Conservation (phyloP, 2,113 vertebrate genomes). For the Antigone vipio region DNA sequence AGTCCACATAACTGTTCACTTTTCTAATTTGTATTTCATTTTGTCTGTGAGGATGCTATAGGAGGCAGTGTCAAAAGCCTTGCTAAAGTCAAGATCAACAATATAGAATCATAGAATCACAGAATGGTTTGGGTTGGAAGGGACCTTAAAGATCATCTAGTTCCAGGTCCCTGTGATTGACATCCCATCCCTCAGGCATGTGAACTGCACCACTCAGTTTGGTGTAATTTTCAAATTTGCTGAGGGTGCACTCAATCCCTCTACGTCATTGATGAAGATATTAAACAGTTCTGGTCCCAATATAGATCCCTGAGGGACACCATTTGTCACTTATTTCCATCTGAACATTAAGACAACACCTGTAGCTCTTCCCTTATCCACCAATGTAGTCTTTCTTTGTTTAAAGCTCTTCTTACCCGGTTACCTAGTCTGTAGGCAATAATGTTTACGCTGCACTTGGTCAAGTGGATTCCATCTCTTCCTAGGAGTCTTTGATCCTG, state of each 20-base stretch:
- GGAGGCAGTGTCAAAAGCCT: not conserved
- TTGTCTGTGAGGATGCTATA: not conserved
- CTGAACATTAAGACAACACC: not conserved
- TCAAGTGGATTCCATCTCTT: not conserved
- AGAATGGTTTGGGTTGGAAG: not conserved
- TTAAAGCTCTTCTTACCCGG: not conserved
- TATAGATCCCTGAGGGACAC: not conserved
- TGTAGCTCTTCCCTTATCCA: not conserved
- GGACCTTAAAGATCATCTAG: too few species aligned
- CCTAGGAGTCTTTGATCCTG: not conserved
- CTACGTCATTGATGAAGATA: too few species aligned
- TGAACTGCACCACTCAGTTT: too few species aligned
- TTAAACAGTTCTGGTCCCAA: not conserved
- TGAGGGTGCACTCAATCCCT: too few species aligned
- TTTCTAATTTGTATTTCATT: not conserved
- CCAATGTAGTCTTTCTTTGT: not conserved
- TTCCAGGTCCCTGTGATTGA: too few species aligned
- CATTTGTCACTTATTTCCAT: not conserved
- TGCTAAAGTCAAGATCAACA: not conserved
- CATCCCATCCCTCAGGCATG: too few species aligned
- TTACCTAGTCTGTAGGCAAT: not conserved
- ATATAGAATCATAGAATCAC: not conserved
- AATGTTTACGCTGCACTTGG: not conserved
- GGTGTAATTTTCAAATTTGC: not conserved
- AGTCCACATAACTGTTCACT: not conserved